A percentile compares a stretch with the other conserved stretches of the same genome.
These are phyloP conservation scores for Poecilobothrus nobilitatus DNA, from an alignment of 2,888 invertebrate genomes.

Conservation along the genomic window DNA sequence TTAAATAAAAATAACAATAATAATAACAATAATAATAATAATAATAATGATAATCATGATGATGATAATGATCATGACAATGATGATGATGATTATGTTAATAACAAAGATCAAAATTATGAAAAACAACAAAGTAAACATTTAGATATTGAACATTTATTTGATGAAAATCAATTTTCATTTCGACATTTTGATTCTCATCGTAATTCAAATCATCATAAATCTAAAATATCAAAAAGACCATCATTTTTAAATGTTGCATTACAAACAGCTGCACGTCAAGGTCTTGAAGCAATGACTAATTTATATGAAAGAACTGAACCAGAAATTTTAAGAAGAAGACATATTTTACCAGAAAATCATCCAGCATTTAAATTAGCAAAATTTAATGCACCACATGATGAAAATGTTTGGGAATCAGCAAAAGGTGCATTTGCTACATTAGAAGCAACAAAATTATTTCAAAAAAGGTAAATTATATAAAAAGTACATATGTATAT, in stretches of 20 bases:
- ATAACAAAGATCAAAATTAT: constrained; percentile 11
- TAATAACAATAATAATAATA: constrained; percentile 14
- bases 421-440: constrained; percentile 43
- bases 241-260: constrained; percentile 37
- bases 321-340: constrained; percentile 40
- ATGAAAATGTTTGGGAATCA: constrained; percentile 15
- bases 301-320: constrained; percentile 39
- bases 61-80: not conserved
- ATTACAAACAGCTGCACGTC: constrained; percentile 38
- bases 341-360: constrained; percentile 37
- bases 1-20: not conserved
- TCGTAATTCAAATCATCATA: not conserved
- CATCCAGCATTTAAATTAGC: constrained; percentile 42
- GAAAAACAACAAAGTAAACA: constrained; percentile 2
- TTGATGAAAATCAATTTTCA: not conserved
- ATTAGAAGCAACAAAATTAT: constrained; percentile 40
- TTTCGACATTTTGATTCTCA: not conserved
- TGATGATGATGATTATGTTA: not conserved
- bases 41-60: constrained; percentile 3
- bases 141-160: not conserved
- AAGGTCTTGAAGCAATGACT: constrained; percentile 41
- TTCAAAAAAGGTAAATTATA: constrained; percentile 40
- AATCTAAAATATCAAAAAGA: constrained; percentile 22
- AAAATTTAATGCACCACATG: constrained; percentile 39
- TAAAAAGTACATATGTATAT: not conserved